phyloP scores from a whole-genome alignment of 1,140 invertebrate genomes.

The Araneus ventricosus region DNA sequence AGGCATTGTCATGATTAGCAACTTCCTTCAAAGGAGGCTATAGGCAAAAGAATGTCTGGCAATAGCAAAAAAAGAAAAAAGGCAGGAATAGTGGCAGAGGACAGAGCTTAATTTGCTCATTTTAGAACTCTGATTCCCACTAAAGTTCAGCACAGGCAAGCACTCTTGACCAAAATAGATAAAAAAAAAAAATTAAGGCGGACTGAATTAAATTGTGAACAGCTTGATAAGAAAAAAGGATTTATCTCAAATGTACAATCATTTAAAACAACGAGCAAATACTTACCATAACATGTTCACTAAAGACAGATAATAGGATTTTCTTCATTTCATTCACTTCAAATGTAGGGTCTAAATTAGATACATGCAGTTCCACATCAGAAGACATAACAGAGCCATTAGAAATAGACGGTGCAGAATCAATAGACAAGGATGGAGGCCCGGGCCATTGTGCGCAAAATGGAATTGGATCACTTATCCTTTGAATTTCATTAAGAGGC shows the following conservation, averaged over 20 bases:
- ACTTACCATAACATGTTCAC: slow-evolving; percentile 86
- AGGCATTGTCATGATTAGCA: too few relatives aligned
- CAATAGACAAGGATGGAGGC: background rate
- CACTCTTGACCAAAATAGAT: background rate
- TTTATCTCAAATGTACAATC: background rate
- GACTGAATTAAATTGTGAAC: background rate
- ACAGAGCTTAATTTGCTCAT: too few relatives aligned
- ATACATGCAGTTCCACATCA: slow-evolving; percentile 85
- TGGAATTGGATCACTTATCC: slow-evolving; percentile 22
- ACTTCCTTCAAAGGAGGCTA: too few relatives aligned
- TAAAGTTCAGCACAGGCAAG: too few relatives aligned
- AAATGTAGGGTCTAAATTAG: slow-evolving; percentile 89
- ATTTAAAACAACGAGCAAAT: background rate
- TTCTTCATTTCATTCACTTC: slow-evolving; percentile 86
- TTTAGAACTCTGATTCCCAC: too few relatives aligned
- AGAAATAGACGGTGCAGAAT: slow-evolving; percentile 21
- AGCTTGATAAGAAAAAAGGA: too few relatives aligned
- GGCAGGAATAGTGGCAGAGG: too few relatives aligned
- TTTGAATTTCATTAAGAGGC: background rate
- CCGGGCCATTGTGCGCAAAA: slow-evolving; percentile 40
- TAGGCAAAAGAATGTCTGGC: too few relatives aligned
- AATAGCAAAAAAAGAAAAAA: too few relatives aligned
- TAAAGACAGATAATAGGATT: slow-evolving; percentile 85
- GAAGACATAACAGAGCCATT: background rate
- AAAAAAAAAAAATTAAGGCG: too few relatives aligned